Evolutionary conservation across 37 sponge, comb jelly and placozoan species (phyloP).

Genomic region (Beroe forskalii): DNA sequence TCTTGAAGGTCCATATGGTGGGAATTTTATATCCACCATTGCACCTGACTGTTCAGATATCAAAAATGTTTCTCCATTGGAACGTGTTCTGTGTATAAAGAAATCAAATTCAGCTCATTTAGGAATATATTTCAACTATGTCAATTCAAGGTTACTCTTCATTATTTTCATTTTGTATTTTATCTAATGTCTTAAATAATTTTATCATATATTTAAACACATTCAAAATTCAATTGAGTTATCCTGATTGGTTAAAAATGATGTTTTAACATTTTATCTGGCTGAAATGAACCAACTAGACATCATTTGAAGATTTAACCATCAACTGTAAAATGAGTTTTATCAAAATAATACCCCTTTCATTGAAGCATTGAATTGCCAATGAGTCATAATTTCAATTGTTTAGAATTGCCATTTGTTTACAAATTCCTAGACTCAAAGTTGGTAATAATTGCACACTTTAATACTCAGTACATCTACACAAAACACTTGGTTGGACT

Average conservation of each 20-base stretch:
- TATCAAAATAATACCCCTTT: no score
- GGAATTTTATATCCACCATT: not conserved
- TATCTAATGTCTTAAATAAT: not conserved
- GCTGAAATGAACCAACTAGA: no score
- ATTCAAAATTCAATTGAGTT: no score
- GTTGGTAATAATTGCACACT: not conserved
- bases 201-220: no score
- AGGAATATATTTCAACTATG: slow-evolving; percentile 23
- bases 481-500: not conserved
- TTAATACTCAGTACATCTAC: not conserved
- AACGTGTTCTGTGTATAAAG: slow-evolving; percentile 15
- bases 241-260: no score
- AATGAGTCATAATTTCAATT: no score
- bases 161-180: not conserved
- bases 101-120: slow-evolving; percentile 12
- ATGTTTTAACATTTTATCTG: no score
- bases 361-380: no score
- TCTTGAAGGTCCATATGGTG: not conserved
- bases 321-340: no score
- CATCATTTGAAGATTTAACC: no score
- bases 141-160: not conserved
- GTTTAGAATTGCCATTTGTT: not conserved
- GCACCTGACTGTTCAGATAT: not conserved
- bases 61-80: slow-evolving; percentile 10
- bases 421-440: not conserved